Evolutionary conservation across 2,113 vertebrate genomes (phyloP).

Genomic region (Condylura cristata): DNA sequence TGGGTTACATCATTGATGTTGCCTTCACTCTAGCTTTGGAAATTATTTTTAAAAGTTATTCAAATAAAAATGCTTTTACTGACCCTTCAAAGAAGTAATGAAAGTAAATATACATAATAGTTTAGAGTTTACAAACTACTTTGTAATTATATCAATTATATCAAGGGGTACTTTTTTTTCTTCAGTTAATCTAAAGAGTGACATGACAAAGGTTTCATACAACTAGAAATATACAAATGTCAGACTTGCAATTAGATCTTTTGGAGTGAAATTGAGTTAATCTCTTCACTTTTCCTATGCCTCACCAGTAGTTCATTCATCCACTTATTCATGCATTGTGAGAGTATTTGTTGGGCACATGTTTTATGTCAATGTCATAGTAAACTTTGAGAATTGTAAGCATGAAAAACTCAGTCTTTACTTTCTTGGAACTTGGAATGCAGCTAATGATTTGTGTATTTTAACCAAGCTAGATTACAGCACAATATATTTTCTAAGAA

Average conservation of each 20-base stretch:
- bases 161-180: background rate
- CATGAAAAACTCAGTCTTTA: background rate
- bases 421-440: background rate
- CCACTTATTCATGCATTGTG: background rate
- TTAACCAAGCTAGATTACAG: background rate
- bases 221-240: background rate
- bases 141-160: background rate
- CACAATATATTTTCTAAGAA: background rate
- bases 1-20: background rate
- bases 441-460: background rate
- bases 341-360: background rate
- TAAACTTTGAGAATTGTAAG: background rate
- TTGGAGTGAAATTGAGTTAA: background rate
- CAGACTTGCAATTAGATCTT: background rate
- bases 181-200: background rate
- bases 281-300: background rate
- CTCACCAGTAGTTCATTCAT: background rate
- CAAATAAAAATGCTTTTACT: background rate
- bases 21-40: background rate
- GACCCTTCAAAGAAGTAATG: background rate
- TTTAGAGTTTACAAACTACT: background rate
- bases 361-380: background rate
- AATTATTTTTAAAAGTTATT: background rate
- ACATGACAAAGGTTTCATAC: background rate
- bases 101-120: background rate